phyloP scores from a whole-genome alignment of 2,113 vertebrate genomes.

The Marmota monax region DNA sequence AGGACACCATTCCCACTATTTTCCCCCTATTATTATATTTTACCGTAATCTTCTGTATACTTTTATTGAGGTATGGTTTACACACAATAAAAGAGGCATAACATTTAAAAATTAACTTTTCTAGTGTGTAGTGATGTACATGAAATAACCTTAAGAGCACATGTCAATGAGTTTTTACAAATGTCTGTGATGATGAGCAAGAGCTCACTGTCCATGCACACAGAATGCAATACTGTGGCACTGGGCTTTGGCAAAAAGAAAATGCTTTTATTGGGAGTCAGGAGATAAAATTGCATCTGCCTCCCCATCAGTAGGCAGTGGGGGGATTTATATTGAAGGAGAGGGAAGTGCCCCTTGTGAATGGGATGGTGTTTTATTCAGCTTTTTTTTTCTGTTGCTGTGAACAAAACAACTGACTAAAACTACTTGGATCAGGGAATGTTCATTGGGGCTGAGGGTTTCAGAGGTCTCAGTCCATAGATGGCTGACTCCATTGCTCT shows the following conservation, averaged over 20 bases:
- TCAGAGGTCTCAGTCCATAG: too few species aligned
- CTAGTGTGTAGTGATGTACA: neutral
- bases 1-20: neutral
- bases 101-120: conserved; percentile 2
- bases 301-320: neutral
- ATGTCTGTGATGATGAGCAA: neutral
- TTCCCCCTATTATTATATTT: neutral
- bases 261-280: neutral
- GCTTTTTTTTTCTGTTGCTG: too few species aligned
- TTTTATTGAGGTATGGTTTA: neutral
- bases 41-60: neutral
- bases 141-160: neutral
- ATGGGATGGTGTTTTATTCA: neutral
- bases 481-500: too few species aligned
- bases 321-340: neutral
- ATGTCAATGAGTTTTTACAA: neutral
- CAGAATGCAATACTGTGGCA: neutral
- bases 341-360: too few species aligned
- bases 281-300: neutral
- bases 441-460: too few species aligned
- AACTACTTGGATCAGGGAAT: too few species aligned
- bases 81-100: neutral
- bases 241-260: neutral
- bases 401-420: too few species aligned
- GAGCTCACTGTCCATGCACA: neutral